Conservation (phyloP, 2,797 vertebrate genomes). For the Tapirus indicus region DNA sequence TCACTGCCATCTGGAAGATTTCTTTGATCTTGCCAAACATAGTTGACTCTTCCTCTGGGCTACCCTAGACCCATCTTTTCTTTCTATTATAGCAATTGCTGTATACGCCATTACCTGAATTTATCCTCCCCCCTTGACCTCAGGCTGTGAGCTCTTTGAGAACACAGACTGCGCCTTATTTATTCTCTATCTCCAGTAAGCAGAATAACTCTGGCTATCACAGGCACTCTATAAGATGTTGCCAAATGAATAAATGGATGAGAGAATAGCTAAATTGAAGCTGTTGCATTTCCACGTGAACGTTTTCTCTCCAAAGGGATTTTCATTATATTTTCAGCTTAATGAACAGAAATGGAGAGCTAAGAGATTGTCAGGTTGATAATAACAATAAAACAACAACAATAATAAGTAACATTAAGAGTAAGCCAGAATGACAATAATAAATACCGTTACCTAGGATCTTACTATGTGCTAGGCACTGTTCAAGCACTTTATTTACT, state of each 20-base stretch:
- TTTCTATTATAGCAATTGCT: background rate
- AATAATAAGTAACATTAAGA: background rate
- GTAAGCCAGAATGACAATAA: background rate
- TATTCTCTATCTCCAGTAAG: conserved; percentile 36
- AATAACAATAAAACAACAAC: background rate
- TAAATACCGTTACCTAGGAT: background rate
- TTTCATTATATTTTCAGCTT: conserved; percentile 52
- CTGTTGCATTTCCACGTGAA: conserved; percentile 25
- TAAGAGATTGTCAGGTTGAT: background rate
- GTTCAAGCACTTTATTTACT: background rate
- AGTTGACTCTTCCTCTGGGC: background rate
- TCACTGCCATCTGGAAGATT: conserved; percentile 26
- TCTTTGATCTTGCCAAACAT: conserved; percentile 14
- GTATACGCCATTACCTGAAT: background rate
- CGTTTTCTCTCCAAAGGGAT: conserved; percentile 22
- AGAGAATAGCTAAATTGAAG: background rate
- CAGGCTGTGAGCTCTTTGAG: background rate
- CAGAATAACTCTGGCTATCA: background rate
- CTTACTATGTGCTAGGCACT: background rate
- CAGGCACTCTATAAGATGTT: background rate
- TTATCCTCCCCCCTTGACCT: background rate
- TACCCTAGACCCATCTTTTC: background rate
- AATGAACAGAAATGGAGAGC: conserved; percentile 19
- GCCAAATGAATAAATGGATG: conserved; percentile 57
- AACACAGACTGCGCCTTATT: conserved; percentile 29